Evolutionary conservation across 2,797 vertebrate species (phyloP).

Genomic region (Propithecus deckenii): DNA sequence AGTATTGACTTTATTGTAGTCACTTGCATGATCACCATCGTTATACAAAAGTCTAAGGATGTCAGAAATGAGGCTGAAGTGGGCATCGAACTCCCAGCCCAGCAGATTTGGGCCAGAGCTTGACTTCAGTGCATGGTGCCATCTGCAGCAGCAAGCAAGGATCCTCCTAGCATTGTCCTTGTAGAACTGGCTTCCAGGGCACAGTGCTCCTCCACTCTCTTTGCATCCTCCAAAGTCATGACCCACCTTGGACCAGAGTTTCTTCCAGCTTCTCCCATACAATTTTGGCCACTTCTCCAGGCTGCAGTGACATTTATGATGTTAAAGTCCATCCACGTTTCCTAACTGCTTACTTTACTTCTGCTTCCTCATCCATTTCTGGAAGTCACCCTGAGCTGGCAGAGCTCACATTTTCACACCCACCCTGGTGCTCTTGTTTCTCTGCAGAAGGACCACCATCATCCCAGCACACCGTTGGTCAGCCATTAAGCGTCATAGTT

Average conservation of each 20-base stretch:
- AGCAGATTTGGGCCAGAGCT: neutral
- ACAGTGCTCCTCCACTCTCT: too few relatives aligned
- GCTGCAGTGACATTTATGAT: neutral
- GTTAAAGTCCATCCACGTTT: neutral
- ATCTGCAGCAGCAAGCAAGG: accelerated
- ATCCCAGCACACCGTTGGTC: neutral
- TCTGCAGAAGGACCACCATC: neutral
- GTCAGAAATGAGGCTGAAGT: neutral
- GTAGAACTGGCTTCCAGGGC: neutral
- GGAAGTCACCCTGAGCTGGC: neutral
- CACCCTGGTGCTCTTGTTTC: accelerated
- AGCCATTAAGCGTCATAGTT: neutral
- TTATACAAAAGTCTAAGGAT: neutral
- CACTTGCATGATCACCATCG: neutral
- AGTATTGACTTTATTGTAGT: neutral
- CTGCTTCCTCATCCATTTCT: neutral
- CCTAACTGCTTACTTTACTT: neutral
- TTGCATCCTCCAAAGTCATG: neutral
- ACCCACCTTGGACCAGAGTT: neutral
- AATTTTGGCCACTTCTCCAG: neutral
- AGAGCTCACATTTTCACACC: neutral
- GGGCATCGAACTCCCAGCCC: too few relatives aligned
- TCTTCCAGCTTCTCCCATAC: neutral
- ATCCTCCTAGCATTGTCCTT: accelerated
- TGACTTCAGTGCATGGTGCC: neutral